Base-by-base conservation (phyloP, 1,140 invertebrate species). In the Tetramorium simillimum region DNA sequence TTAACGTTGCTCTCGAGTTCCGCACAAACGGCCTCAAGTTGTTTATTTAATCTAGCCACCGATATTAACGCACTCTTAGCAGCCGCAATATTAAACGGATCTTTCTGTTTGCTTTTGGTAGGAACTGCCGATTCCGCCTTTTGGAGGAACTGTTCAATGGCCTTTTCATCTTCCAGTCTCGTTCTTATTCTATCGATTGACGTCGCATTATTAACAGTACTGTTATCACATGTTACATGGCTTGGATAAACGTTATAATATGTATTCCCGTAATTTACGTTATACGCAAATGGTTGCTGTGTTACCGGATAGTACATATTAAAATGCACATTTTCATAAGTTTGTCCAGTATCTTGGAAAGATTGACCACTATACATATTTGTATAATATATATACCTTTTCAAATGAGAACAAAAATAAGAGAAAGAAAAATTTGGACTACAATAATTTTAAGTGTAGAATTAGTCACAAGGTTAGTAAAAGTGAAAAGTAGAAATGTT, bases 21-120 rank as follows among this genome's bases (percentile, higher is more conserved):
- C 60, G 94, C 89, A 69, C 95, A 94, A 88, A 95, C 91, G 51
- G 84, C 88, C 86, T 95, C 94, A 18, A 97, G 89, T 81, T 95
- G 92, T 40, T 95, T 94, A 53, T 93, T 93, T 43, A 94, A 89
- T 21, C 82, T 91, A 21, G 94, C 90, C n/a, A 92, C 80, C 5
- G 88, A 67, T 28, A 94, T 49, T 40, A 96, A 85, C n/a, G 93
- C 75, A n/a, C 78, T 75, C 86, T 95, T 92, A 7, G 94, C 89
- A 60, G 93, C 86, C 18, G 92, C 93, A 10, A 95, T 93, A 84
- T 95, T 90, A 37, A 84, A 90, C 65, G 37, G 86, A 85, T 85
- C 84, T 88, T 76, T 86, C 69, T 67, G 75, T 9, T 63, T 63
- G 60, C 69, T 65, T 81, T 58, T 60, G 40, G 21, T 37, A 18